These are phyloP conservation scores for Saturnia pavonia DNA, from an alignment of 2,888 invertebrate genomes.

Conservation along the genomic window DNA sequence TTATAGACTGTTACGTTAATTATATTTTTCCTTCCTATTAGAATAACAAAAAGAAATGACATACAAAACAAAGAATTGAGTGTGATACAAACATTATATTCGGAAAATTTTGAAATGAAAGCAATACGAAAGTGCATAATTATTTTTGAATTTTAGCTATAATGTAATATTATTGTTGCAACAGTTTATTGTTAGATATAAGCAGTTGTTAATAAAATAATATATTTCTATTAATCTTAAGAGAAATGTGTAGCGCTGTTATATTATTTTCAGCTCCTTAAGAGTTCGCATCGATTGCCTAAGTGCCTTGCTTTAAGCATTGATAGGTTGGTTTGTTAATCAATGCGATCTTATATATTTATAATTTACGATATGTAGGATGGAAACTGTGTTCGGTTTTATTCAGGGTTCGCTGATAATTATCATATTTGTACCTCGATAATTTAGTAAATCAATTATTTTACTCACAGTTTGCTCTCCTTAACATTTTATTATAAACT, in stretches of 20 bases:
- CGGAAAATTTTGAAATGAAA: neutral
- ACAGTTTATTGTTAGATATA: neutral
- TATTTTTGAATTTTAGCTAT: neutral
- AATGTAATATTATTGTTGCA: neutral
- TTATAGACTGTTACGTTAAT: too few species aligned
- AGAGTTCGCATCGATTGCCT: neutral
- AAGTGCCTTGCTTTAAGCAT: conserved; percentile 5
- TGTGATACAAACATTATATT: neutral
- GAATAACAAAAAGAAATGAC: too few species aligned
- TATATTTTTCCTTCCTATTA: too few species aligned
- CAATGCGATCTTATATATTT: neutral
- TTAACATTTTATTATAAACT: neutral
- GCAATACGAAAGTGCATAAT: neutral
- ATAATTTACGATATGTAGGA: neutral
- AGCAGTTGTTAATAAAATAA: neutral
- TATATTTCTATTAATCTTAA: conserved; percentile 3
- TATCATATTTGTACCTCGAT: too few species aligned
- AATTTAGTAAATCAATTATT: too few species aligned
- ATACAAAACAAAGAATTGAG: too few species aligned
- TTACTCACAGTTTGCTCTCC: too few species aligned
- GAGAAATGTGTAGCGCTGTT: neutral
- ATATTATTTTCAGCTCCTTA: neutral
- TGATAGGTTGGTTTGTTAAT: neutral
- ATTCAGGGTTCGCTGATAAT: neutral
- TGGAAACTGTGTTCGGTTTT: neutral